Percentiles rank a stretch among this genome's conserved stretches.
Conservation (phyloP, 2,113 vertebrate species). For the Grallaria varia region DNA sequence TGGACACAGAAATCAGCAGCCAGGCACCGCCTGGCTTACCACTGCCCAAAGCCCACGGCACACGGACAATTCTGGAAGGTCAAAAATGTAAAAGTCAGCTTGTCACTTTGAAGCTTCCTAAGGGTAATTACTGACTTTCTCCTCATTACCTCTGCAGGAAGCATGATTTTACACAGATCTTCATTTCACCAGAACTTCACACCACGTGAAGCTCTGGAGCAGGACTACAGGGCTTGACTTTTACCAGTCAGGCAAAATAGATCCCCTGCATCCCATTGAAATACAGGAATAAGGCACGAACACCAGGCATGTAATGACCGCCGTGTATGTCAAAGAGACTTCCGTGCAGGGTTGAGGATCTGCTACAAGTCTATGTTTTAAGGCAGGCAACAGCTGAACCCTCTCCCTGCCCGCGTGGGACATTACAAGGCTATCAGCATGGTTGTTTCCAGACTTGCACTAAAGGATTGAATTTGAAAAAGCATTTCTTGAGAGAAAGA, state of each 20-base stretch:
- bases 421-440: background rate
- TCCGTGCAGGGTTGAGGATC: background rate
- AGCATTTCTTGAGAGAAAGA: background rate
- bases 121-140: background rate
- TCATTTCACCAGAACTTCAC: rapidly evolving
- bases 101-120: background rate
- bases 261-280: background rate
- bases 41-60: background rate
- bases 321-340: background rate
- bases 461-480: background rate
- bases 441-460: background rate
- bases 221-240: background rate
- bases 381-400: background rate
- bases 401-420: background rate
- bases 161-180: background rate
- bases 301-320: background rate
- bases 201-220: background rate
- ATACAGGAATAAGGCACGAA: background rate
- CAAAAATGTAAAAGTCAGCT: background rate
- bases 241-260: background rate
- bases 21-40: background rate
- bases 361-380: background rate
- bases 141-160: background rate
- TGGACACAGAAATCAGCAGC: background rate
- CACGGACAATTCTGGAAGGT: background rate